Base-by-base conservation (phyloP, 2,888 invertebrate species). In the Papilio demoleus region DNA sequence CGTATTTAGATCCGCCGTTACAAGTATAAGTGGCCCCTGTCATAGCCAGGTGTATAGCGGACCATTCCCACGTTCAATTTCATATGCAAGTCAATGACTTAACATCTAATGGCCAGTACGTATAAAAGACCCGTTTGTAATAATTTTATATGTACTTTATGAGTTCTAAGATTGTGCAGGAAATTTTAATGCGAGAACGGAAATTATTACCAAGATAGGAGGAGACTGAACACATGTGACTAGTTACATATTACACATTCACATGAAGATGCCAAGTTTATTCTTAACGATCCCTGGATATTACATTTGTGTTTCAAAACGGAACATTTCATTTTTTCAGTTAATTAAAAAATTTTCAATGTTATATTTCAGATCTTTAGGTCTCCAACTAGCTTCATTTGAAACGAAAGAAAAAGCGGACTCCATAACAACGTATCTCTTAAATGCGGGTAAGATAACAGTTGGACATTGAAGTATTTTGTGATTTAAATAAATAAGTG, bases 371-470 rank as follows among this genome's bases (percentile, higher is more conserved):
- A 93, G 97, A 79, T 97, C 97, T 68, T 92, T 97, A 80, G 97
- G 97, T 24, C 92, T 97, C 75, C 97, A 97, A 82, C 91, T 97
- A 80, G 96, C 96, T 59, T 97, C 97, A 14, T 96, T 97, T 80
- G 97, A 97, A 88, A 96, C 97, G 9, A 95, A 96, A 83, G 97
- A 97, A 88, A 97, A 97, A 87, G 96, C 97, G 4, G 96, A 97
- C 83, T 96, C 96, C 58, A 96, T 97, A 92, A 95, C 96, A 65
- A 95, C 96, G 74, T 97, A 97, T 85, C 93, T 97, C 70, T 95
- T 94, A 77, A 97, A 97, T 89, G 96, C 96, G 81, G 97, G 97
- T 93, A 85, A 85, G 79, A 59, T 19, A n/a, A n/a, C n/a, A n/a
- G n/a, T n/a, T n/a, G n/a, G n/a, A n/a, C n/a, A n/a, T n/a, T n/a